phyloP scores from a whole-genome alignment of 2,797 vertebrate genomes.

The Allobates femoralis region DNA sequence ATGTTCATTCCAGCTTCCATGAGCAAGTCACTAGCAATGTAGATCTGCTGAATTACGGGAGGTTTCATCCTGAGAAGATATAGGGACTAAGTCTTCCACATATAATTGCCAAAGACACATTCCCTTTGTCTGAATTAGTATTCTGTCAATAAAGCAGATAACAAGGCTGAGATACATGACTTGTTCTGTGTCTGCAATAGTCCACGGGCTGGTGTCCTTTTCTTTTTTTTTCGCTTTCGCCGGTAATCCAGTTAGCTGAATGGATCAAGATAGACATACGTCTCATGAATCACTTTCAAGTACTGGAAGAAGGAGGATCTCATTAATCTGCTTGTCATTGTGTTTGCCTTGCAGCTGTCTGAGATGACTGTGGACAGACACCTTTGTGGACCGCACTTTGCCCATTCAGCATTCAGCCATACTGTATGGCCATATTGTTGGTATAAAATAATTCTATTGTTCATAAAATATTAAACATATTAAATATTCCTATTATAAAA shows the following conservation, averaged over 20 bases:
- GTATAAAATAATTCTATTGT: too few relatives aligned
- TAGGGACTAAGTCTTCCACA: slow-evolving; percentile 76
- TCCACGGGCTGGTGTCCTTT: slow-evolving; percentile 77
- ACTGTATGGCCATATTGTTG: too few relatives aligned
- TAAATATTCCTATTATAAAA: too few relatives aligned
- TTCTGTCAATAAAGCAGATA: slow-evolving; percentile 83
- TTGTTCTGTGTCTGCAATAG: slow-evolving; percentile 73
- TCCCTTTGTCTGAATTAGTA: slow-evolving; percentile 82
- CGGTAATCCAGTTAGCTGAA: slow-evolving; percentile 84
- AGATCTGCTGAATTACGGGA: slow-evolving; percentile 64
- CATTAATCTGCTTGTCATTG: slow-evolving; percentile 87
- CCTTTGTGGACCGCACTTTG: slow-evolving; percentile 10
- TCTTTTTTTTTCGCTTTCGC: slow-evolving; percentile 70
- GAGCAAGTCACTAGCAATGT: slow-evolving; percentile 8
- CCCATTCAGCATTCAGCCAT: slow-evolving; percentile 11
- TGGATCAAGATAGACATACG: slow-evolving; percentile 81
- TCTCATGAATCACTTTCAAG: slow-evolving; percentile 85
- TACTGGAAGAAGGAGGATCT: slow-evolving; percentile 80
- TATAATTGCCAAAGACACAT: slow-evolving; percentile 78
- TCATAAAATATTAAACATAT: not conserved
- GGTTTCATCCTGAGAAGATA: slow-evolving; percentile 71
- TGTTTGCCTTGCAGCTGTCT: slow-evolving; percentile 86
- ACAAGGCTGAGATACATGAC: slow-evolving; percentile 78
- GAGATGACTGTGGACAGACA: slow-evolving; percentile 75
- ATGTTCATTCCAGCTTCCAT: not conserved